Evolutionary conservation across 2,797 vertebrate genomes (phyloP), one percentile per base, ranked within the genome.

Genomic region (Meriones psammophilus): DNA sequence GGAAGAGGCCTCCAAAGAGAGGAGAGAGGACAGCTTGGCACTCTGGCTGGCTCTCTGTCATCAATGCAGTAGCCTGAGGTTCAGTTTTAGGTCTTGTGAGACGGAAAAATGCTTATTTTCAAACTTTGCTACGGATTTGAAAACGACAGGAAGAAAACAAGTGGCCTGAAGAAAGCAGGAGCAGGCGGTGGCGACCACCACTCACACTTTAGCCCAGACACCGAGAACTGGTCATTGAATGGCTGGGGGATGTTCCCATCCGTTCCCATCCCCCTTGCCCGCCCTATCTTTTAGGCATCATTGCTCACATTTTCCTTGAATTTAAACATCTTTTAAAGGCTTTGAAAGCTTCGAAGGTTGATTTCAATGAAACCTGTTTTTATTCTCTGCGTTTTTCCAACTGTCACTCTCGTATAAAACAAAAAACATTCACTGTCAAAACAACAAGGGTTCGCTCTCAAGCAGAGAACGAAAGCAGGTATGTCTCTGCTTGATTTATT

Each of bases 381-480:
- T 96, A 97, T 97, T 95, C 96, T 86, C 94, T 77, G 89, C n/a
- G 0, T 64, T 78, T 93, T 97, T 46, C 85, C 84, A 78, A 76
- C 95, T 97, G 96, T 96, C 97, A 97, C 66, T 95, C 92, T 80
- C 4, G 30, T 94, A 84, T 97, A 97, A 97, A 98, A 98, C 97
- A 98, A 96, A 97, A 97, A 97, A 91, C 91, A 97, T 50, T 97
- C 84, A 77, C 95, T 97, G 97, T 97, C 97, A 97, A 97, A 98
- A 98, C 95, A 98, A 94, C 87, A 96, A 91, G 94, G 91, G 89
- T 95, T 96, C 97, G 80, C 96, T 96, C 95, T 95, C 69, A 54
- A 95, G 96, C 93, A 95, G 77, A 87, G 68, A 96, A 97, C 87
- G 88, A 96, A 96, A 92, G 95, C 89, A 95, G 96, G 66, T 89